phyloP scores from a whole-genome alignment of 2,888 invertebrate genomes.

The Cotesia congregata region DNA sequence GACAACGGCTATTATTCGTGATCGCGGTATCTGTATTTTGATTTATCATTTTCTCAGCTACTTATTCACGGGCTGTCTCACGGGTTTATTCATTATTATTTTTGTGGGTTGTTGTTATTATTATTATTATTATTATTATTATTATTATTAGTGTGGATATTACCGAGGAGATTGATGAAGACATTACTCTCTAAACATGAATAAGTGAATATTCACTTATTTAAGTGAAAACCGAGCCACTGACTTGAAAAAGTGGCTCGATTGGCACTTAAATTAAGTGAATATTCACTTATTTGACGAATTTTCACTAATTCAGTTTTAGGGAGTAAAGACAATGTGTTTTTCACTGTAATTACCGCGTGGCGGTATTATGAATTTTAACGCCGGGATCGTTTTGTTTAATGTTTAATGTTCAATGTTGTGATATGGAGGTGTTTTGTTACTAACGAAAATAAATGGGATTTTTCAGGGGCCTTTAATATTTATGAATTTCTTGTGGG shows the following conservation, averaged over 20 bases:
- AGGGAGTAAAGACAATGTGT: constrained; percentile 21
- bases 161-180: constrained; percentile 4
- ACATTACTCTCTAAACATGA: too few relatives aligned
- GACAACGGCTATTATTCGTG: not conserved
- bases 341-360: constrained; percentile 4
- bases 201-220: too few relatives aligned
- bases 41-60: not conserved
- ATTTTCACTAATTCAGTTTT: too few relatives aligned
- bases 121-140: not conserved
- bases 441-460: not conserved
- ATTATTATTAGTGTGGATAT: constrained; percentile 4
- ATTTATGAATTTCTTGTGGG: not conserved
- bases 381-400: not conserved
- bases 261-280: too few relatives aligned
- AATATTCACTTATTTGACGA: too few relatives aligned
- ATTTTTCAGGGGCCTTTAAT: not conserved
- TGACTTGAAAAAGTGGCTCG: too few relatives aligned
- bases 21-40: not conserved
- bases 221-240: too few relatives aligned
- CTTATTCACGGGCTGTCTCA: not conserved
- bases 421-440: not conserved
- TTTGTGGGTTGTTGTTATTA: not conserved
- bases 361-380: not conserved
- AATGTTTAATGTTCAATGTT: not conserved
- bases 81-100: not conserved